Evolutionary conservation across 2,113 vertebrate species (phyloP), one percentile per base, ranked within the genome.

Genomic region (Ctenodactylus gundi): DNA sequence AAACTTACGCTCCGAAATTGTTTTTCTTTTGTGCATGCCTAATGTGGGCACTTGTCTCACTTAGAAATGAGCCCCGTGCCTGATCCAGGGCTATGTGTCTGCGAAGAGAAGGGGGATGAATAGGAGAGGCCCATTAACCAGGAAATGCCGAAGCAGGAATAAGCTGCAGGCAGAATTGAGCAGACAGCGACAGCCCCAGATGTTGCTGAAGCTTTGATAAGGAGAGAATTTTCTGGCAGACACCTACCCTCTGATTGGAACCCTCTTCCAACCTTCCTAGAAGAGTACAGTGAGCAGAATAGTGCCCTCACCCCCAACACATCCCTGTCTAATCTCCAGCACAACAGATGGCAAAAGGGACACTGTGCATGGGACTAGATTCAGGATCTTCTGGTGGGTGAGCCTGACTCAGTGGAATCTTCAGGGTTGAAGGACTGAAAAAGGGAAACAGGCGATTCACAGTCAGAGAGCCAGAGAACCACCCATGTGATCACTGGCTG

Each of bases 1-100:
- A 88, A 97, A 95, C 92, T 89, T 36, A 51, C 31, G 49, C 72
- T 84, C 81, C 36, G 83, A 92, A 96, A 95, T 96, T 67, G 80
- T 86, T 81, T 91, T 95, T 0, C 88, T 73, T 92, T 83, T 70
- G 70, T 95, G 89, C 36, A 58, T 68, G 84, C 87, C 91, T 82
- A 72, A 46, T 62, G 80, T 84, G 41, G 6, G 25, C 18, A 21
- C 41, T 94, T 41, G n/a, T 65, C 46, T 94, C 20, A 4, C 73
- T 94, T 81, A 21, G 57, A 93, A 91, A 78, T 39, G 34, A 87
- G 36, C 53, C 3, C 27, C 62, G 49, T 25, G 46, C 68, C 55
- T 95, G 62, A 41, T 68, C n/a, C 44, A 57, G 53, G 92, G 73
- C 25, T 36, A 4, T 4, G 20, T 62, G 9, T 93, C 53, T 87